These are phyloP conservation scores for Tringa solitaria DNA, from an alignment of 2,113 vertebrate species.

Conservation along the genomic window DNA sequence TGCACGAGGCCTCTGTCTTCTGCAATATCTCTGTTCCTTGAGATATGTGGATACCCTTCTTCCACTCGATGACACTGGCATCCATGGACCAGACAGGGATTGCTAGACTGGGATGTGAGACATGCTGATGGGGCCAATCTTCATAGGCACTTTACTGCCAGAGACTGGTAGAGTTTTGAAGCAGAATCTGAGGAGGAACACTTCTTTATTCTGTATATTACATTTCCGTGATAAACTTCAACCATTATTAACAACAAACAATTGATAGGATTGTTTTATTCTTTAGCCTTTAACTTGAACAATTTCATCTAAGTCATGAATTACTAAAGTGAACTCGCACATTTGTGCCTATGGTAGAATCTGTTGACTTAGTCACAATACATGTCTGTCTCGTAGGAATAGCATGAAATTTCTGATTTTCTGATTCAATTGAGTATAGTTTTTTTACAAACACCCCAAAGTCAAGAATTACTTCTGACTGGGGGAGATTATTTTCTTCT, in stretches of 20 bases:
- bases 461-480: background rate
- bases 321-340: background rate
- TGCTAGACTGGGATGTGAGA: background rate
- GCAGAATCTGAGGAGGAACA: background rate
- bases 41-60: background rate
- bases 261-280: background rate
- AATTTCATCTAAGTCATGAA: background rate
- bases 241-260: background rate
- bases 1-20: background rate
- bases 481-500: background rate
- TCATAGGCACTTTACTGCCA: background rate
- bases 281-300: constrained; percentile 18
- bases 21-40: background rate
- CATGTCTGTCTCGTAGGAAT: background rate
- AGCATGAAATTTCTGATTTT: constrained; percentile 15
- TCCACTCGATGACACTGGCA: background rate
- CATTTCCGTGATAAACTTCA: background rate
- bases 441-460: constrained; percentile 11
- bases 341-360: background rate
- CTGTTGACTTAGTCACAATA: background rate
- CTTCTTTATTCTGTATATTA: background rate
- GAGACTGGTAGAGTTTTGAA: background rate
- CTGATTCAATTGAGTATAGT: background rate
- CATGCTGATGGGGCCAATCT: background rate
- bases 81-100: background rate